Percentiles rank a stretch among this genome's conserved stretches.
phyloP scores from a whole-genome alignment of 2,113 vertebrate genomes.

The Oryzias melastigma region DNA sequence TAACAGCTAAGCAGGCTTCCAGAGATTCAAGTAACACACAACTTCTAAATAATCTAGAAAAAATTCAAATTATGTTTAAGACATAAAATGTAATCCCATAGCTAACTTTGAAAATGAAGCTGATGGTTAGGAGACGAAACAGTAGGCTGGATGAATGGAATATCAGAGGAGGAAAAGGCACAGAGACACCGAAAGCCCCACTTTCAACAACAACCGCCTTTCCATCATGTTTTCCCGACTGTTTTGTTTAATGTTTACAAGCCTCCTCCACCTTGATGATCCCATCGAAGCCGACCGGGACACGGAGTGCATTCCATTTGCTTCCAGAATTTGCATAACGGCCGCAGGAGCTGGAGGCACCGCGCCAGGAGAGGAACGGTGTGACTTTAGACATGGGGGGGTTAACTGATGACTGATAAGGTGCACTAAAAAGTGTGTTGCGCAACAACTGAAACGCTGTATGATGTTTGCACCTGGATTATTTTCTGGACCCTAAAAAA shows the following conservation, averaged over 20 bases:
- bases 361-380: constrained; percentile 45
- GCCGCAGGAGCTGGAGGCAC: constrained; percentile 40
- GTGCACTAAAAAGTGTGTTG: constrained; percentile 37
- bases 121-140: neutral
- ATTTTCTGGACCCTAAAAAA: neutral
- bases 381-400: constrained; percentile 6
- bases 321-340: constrained; percentile 77
- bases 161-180: neutral
- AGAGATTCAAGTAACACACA: constrained; percentile 5
- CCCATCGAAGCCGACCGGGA: constrained; percentile 12
- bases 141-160: neutral
- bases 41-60: no score
- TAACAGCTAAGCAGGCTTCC: constrained; percentile 45
- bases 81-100: constrained; percentile 40
- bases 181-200: neutral
- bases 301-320: constrained; percentile 42
- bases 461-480: constrained; percentile 22
- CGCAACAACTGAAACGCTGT: constrained; percentile 40
- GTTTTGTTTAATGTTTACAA: constrained; percentile 14
- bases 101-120: constrained; percentile 20
- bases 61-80: constrained; percentile 37
- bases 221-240: neutral
- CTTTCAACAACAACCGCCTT: neutral
- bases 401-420: constrained; percentile 32
- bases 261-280: neutral